Conservation (phyloP, 1,140 invertebrate genomes). For the Phenacoccus solenopsis region DNA sequence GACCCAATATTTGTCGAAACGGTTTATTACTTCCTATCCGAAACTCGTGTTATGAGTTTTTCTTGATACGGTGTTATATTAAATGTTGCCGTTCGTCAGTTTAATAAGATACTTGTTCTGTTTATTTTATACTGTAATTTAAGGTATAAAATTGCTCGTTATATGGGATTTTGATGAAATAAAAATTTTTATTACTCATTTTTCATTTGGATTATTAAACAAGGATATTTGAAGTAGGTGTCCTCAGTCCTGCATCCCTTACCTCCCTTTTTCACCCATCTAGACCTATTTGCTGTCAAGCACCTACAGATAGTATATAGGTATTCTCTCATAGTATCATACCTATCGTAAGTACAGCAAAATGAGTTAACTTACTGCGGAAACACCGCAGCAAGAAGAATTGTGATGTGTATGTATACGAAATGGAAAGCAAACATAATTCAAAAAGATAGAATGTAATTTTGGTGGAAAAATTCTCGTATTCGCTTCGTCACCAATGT, state of each 20-base stretch:
- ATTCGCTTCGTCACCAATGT: neutral
- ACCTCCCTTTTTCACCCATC: no score
- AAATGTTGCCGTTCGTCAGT: neutral
- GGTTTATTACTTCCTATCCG: neutral
- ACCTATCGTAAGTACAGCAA: no score
- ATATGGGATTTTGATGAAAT: neutral
- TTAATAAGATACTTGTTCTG: neutral
- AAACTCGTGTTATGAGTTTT: slow-evolving; percentile 6
- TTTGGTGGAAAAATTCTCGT: slow-evolving; percentile 2
- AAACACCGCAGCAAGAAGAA: no score
- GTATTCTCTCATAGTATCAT: no score
- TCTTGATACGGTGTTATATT: neutral
- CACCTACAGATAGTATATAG: no score
- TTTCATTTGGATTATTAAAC: no score
- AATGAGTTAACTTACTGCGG: no score
- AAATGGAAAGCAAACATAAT: slow-evolving; percentile 3
- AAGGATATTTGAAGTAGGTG: no score
- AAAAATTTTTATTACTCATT: no score
- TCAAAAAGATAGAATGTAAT: neutral
- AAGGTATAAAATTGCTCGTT: neutral
- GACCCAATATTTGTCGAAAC: slow-evolving; percentile 9
- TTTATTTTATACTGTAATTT: neutral
- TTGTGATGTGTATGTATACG: neutral
- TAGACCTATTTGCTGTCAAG: no score
- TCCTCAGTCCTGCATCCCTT: no score